Base-by-base conservation (phyloP, 2,888 invertebrate genomes). In the Protonemura montana region DNA sequence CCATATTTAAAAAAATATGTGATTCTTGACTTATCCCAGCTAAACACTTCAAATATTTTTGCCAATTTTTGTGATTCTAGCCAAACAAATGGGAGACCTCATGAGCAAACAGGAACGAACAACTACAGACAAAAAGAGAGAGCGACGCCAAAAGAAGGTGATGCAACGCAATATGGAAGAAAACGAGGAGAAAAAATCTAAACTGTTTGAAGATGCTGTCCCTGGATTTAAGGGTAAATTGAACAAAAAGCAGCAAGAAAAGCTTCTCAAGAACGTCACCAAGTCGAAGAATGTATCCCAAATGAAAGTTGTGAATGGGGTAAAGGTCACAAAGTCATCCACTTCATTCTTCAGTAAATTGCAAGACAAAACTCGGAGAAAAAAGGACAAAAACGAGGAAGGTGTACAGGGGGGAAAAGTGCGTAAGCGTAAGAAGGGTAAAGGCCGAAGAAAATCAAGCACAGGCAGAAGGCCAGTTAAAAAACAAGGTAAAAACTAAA, bases 41-140 rank as follows among this genome's bases (percentile, higher is more conserved):
- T n/a, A n/a, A n/a, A n/a, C n/a, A n/a, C n/a, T n/a, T n/a, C n/a
- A n/a, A n/a, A n/a, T n/a, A n/a, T n/a, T n/a, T n/a, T n/a, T n/a
- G n/a, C n/a, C n/a, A n/a, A 86, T 78, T 82, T 88, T 88, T 85
- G 41, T 87, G 87, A 81, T 85, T 87, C 42, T 86, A 93, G 92
- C 89, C 5, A 92, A 92, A 89, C 89, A 89, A n/a, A 91, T 91
- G 82, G 92, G 93, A n/a, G 93, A 93, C 82, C 85, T 93, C 86
- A 93, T 94, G 88, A 96, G 96, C 29, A 95, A 95, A 91, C 94
- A 94, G 16, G 99, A 99, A 92, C 94, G 96, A 87, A 95, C 95
- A 0, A 93, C 93, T 86, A 97, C 98, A 0, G 98, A 99, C 90
- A 97, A 95, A 91, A 97, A 98, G 89, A 94, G 98, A 84, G 97